Evolutionary conservation across 2,888 invertebrate genomes (phyloP), one percentile per base, ranked within the genome.

Genomic region (Biston betularia): DNA sequence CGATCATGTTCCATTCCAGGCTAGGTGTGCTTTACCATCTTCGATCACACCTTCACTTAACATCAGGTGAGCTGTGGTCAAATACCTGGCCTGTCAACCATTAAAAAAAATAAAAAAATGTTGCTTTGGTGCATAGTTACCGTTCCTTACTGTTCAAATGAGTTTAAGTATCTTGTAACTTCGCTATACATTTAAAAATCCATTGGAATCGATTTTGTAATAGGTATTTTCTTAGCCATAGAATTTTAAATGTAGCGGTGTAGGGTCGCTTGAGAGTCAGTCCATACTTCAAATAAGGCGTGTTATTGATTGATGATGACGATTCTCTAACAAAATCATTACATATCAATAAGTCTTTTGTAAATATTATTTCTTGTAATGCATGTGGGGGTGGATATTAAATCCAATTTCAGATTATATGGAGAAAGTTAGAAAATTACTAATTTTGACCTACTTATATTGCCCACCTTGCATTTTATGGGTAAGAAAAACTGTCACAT

Each of bases 331-430:
- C 14, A 35, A 6, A 6, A 42, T 11, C 24, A 40, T 42, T 49
- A 61, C 65, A 60, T 56, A 68, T 44, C 49, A 53, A 64, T 48
- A 50, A 48, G 60, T 79, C 79, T 82, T 63, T 79, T 84, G 82
- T 84, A 83, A 78, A 83, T 83, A 82, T 73, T 68, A 35, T 53
- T 62, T 69, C 70, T 62, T 69, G 9, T 46, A 58, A 69, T 60
- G 70, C 74, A 74, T 72, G 73, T 42, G n/a, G 61, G 72, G 66
- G 48, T 60, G 69, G 70, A 63, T 64, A 66, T 55, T 50, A 56
- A 65, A 55, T 65, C 40, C 34, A 56, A 64, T 6, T 56, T 15
- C 48, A 60, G 63, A n/a, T 54, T 4, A 44, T 54, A 54, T 42
- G 54, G 8, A 42, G 11, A 12, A 24, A 42, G 34, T 7, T 33